Conservation (phyloP, 2,797 vertebrate genomes). For the Discoglossus pictus region DNA sequence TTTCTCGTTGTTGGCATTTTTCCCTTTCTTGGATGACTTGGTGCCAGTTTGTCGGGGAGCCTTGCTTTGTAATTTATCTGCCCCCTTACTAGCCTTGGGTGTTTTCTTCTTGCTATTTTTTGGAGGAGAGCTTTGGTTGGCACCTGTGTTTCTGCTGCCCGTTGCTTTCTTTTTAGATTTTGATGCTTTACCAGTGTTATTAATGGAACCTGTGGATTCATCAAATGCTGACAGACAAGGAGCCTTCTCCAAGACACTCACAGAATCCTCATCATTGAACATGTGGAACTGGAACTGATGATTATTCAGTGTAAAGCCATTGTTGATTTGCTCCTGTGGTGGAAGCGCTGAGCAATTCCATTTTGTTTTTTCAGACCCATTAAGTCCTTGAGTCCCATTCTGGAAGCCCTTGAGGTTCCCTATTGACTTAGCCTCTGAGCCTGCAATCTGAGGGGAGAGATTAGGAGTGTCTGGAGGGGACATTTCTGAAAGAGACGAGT, state of each 20-base stretch:
- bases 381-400: slow-evolving; percentile 79
- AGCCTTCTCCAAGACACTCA: slow-evolving; percentile 81
- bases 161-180: slow-evolving; percentile 93
- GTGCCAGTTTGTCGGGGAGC: slow-evolving; percentile 83
- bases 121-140: slow-evolving; percentile 78
- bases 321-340: slow-evolving; percentile 78
- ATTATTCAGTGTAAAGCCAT: slow-evolving; percentile 85
- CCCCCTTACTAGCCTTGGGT: slow-evolving; percentile 84
- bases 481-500: slow-evolving; percentile 93
- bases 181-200: slow-evolving; percentile 80
- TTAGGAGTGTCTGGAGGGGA: slow-evolving; percentile 96
- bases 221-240: slow-evolving; percentile 80
- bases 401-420: slow-evolving; percentile 85
- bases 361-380: slow-evolving; percentile 83
- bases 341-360: slow-evolving; percentile 89
- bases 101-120: slow-evolving; percentile 88
- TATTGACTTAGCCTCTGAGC: slow-evolving; percentile 82
- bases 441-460: slow-evolving; percentile 92
- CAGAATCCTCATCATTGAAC: slow-evolving; percentile 89
- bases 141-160: slow-evolving; percentile 81
- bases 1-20: slow-evolving; percentile 83
- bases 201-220: slow-evolving; percentile 80
- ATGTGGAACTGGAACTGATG: slow-evolving; percentile 91
- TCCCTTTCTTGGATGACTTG: slow-evolving; percentile 90
- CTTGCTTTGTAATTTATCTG: slow-evolving; percentile 82